A percentile compares a stretch with the other conserved stretches of the same genome.
phyloP scores from a whole-genome alignment of 1,140 invertebrate species.

The Centruroides sculpturatus region DNA sequence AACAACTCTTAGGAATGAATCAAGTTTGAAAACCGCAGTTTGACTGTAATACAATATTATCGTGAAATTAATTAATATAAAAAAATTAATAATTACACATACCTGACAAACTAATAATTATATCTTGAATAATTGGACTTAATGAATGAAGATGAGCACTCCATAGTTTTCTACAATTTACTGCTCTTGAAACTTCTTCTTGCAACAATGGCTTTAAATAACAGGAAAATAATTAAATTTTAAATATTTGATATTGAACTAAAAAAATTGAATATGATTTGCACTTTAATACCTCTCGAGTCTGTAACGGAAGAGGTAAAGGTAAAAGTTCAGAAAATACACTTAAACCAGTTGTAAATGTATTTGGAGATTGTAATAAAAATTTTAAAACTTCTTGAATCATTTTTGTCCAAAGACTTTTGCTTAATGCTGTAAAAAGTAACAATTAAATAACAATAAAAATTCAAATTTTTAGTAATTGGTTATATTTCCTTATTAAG shows the following conservation, averaged over 20 bases:
- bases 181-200: constrained; percentile 49
- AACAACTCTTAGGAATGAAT: too few species aligned
- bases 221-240: neutral
- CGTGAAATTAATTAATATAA: too few species aligned
- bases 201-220: constrained; percentile 36
- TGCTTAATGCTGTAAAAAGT: constrained; percentile 25
- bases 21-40: too few species aligned
- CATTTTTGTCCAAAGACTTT: constrained; percentile 66
- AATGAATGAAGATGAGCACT: constrained; percentile 80
- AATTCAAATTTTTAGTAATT: too few species aligned
- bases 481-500: too few species aligned
- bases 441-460: neutral
- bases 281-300: constrained; percentile 24
- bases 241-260: neutral
- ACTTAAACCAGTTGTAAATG: constrained; percentile 68
- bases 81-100: neutral
- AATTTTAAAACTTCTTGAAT: constrained; percentile 56
- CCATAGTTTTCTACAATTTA: constrained; percentile 77
- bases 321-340: constrained; percentile 75
- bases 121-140: constrained; percentile 56
- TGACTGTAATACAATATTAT: too few species aligned
- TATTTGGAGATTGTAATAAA: constrained; percentile 48
- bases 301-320: constrained; percentile 58
- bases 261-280: neutral
- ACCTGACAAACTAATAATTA: constrained; percentile 39